These are phyloP conservation scores for Eulithis testata DNA, from an alignment of 2,888 invertebrate species.

Conservation along the genomic window DNA sequence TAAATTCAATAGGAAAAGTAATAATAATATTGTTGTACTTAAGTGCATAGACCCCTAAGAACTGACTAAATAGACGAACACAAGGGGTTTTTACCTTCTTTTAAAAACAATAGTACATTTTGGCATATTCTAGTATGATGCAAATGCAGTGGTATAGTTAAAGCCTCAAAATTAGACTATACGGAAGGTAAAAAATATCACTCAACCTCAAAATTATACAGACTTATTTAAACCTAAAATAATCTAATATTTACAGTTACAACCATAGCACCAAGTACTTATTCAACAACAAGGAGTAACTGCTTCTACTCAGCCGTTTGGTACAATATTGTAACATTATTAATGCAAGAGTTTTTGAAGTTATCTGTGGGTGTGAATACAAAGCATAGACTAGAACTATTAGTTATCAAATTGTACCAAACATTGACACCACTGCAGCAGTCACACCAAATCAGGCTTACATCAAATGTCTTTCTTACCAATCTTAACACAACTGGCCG, in stretches of 20 bases:
- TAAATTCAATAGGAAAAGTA: too few species aligned
- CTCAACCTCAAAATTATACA: constrained; percentile 11
- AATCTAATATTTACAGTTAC: constrained; percentile 23
- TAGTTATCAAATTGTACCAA: constrained; percentile 5
- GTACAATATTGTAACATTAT: not conserved
- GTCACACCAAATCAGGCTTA: not conserved
- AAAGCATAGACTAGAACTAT: constrained; percentile 3
- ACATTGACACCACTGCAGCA: not conserved
- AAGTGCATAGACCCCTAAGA: not conserved
- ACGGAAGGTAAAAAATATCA: constrained; percentile 13
- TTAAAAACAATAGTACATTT: constrained; percentile 5
- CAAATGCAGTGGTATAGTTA: constrained; percentile 34
- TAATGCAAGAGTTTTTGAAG: not conserved
- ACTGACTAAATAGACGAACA: not conserved
- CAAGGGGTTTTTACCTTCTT: not conserved
- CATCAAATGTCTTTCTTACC: constrained; percentile 10
- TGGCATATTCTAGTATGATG: constrained; percentile 34
- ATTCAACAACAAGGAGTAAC: not conserved
- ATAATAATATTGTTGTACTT: not conserved
- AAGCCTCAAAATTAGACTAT: constrained; percentile 26
- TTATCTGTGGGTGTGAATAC: not conserved
- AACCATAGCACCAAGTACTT: constrained; percentile 24
- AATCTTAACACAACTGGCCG: not conserved
- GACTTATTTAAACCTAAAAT: constrained; percentile 3
- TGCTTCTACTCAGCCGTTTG: not conserved